Evolutionary conservation across 92 coral and sea anemone genomes (phyloP), one percentile per base, ranked within the genome.

Genomic region (Porites rus): DNA sequence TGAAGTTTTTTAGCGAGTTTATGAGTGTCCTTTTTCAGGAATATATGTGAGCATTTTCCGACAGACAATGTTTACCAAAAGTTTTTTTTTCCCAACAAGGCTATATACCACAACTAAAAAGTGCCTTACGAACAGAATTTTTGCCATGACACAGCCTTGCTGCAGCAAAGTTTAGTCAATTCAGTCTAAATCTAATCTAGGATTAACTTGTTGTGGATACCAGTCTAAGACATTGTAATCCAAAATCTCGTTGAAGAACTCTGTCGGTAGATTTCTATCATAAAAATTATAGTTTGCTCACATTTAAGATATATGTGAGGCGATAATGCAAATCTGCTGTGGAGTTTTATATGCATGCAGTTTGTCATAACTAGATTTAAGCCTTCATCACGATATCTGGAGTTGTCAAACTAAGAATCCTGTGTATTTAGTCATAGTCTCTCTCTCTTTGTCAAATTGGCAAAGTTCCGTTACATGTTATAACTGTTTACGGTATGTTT

Each of bases 211-310:
- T 43, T 69, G 28, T 56, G 9, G 19, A 18, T 67, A 12, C 50
- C 22, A 81, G 51, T 31, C 51, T 14, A 72, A 17, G 54, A 59
- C 75, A 59, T 21, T 66, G 25, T 69, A 10, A 14, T 14, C 58
- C 12, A 19, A 81, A 81, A 81, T 81, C 77, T 68, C 63, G 54
- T 50, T 58, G 31, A 70, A 70, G 68, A 56, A 18, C 77, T 4
- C 13, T 81, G 86, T 70, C 86, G 86, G 86, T 58, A 70, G 78
- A 81, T 81, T 6, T 2, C 4, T 81, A 81, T 81, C 77, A 51
- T 31, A 28, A 10, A 58, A 1, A 3, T 10, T 10, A 10, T 3
- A 56, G 12, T 50, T 1, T 78, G 38, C 70, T 24, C 38, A 62
- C 46, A 22, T 3, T n/a, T 13, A 8, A 8, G 19, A 65, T 75